phyloP scores from a whole-genome alignment of 2,888 invertebrate genomes.

The Myopa testacea region DNA sequence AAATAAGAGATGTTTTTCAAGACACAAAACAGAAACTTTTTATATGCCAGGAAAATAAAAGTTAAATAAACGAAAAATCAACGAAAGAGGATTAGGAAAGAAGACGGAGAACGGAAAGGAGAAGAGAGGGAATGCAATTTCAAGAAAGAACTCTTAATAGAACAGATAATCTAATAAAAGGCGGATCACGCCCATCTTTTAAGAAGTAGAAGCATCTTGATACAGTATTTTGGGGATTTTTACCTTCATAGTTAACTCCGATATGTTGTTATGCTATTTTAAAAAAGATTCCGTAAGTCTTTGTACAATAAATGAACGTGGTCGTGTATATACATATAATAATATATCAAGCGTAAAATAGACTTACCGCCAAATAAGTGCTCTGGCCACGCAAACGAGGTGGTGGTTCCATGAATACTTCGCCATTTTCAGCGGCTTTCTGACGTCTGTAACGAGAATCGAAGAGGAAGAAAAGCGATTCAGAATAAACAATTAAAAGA shows the following conservation, averaged over 20 bases:
- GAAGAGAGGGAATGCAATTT: neutral
- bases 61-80: neutral
- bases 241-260: too few species aligned
- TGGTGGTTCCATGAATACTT: constrained; percentile 53
- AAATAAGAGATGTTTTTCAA: neutral
- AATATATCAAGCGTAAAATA: neutral
- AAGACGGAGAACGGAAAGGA: neutral
- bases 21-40: neutral
- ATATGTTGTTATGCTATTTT: too few species aligned
- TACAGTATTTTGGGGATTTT: too few species aligned
- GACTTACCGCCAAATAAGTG: constrained; percentile 59
- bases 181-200: too few species aligned
- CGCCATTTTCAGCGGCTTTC: constrained; percentile 56
- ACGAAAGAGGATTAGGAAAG: neutral
- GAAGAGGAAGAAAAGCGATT: neutral
- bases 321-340: too few species aligned
- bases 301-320: too few species aligned
- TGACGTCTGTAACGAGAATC: constrained; percentile 53
- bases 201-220: too few species aligned
- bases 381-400: constrained; percentile 57
- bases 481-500: too few species aligned
- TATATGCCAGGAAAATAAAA: neutral
- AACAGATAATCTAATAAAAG: too few species aligned
- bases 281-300: too few species aligned
- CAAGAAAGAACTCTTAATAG: neutral